Evolutionary conservation across 2,888 invertebrate species (phyloP).

Genomic region (Harmothoe impar): DNA sequence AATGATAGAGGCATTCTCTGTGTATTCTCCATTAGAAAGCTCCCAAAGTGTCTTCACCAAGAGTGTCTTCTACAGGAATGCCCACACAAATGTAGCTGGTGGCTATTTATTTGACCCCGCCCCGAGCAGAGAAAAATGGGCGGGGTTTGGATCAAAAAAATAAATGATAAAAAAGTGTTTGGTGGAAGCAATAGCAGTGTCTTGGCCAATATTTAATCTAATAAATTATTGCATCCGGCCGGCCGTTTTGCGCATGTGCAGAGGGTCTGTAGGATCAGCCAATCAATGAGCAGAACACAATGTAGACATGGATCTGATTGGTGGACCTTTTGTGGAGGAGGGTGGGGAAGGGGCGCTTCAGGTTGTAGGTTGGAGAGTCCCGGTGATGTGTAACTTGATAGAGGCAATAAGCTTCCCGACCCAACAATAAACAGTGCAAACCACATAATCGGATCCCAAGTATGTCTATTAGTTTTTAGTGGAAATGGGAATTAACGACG

Average conservation of each 20-base stretch:
- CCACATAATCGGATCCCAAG: too few species aligned
- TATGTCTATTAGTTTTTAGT: too few species aligned
- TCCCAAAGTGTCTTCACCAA: not conserved
- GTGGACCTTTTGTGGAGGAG: not conserved
- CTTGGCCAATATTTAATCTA: constrained; percentile 20
- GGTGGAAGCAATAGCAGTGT: not conserved
- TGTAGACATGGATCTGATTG: not conserved
- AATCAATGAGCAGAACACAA: constrained; percentile 35
- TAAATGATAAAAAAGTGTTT: not conserved
- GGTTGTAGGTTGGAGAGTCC: too few species aligned
- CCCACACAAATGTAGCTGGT: not conserved
- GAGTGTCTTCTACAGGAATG: not conserved
- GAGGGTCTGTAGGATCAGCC: not conserved
- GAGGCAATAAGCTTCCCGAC: too few species aligned
- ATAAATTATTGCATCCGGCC: not conserved
- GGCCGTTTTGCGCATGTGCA: constrained; percentile 4
- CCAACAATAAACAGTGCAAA: too few species aligned
- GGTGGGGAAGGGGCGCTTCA: not conserved
- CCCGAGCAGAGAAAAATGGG: not conserved
- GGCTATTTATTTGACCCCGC: constrained; percentile 12
- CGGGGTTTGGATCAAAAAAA: not conserved
- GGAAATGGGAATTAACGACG: too few species aligned
- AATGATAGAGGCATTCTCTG: not conserved
- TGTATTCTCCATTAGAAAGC: not conserved
- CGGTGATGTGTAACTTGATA: too few species aligned